A percentile compares a stretch with the other conserved stretches of the same genome.
Evolutionary conservation across 2,888 invertebrate species (phyloP).

Genomic region (Lymantria monacha): DNA sequence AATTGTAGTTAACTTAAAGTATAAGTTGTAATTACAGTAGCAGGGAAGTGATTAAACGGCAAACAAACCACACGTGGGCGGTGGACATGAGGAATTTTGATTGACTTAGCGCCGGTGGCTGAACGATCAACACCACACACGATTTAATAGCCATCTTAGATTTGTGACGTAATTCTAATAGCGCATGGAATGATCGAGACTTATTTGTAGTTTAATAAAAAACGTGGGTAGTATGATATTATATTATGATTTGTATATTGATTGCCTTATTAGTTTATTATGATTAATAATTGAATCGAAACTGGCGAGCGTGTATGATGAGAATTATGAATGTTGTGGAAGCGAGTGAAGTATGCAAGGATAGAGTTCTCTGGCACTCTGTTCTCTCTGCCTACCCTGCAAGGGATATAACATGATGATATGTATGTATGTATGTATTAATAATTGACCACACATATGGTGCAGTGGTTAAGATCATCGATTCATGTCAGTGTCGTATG

Average conservation of each 20-base stretch:
- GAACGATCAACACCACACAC: conserved; percentile 31
- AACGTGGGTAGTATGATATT: conserved; percentile 26
- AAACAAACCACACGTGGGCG: conserved; percentile 29
- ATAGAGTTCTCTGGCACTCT: no score
- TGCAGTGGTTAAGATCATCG: no score
- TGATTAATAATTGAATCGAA: no score
- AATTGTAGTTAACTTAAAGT: no score
- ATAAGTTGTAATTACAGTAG: conserved; percentile 15
- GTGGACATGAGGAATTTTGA: conserved; percentile 50
- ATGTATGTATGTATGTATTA: no score
- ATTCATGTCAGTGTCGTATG: no score
- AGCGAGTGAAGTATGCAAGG: no score
- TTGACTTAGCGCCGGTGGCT: conserved; percentile 45
- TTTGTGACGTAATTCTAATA: conserved; percentile 34
- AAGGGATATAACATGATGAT: no score
- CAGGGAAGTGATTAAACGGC: conserved; percentile 29
- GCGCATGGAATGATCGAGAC: conserved; percentile 16
- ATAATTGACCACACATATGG: no score
- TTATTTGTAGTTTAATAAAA: conserved; percentile 22
- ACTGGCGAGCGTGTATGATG: no score
- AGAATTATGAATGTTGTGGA: no score
- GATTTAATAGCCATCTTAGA: conserved; percentile 27
- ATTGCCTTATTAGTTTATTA: background rate
- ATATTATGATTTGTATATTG: conserved; percentile 3
- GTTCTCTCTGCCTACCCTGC: no score